Conservation (phyloP, 2,797 vertebrate species). For the Perdix hodgsoniae region DNA sequence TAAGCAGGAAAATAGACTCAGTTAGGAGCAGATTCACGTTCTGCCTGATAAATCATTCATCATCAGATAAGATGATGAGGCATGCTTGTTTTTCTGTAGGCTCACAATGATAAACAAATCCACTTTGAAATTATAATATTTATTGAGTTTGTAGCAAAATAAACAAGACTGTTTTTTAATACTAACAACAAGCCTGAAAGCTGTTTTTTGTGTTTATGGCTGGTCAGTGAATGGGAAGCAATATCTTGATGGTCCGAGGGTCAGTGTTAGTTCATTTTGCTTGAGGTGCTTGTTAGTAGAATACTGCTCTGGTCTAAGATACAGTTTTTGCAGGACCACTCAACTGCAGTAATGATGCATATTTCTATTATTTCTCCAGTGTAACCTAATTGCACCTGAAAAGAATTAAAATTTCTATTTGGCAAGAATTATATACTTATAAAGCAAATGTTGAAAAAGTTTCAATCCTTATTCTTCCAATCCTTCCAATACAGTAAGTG, state of each 20-base stretch:
- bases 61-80: slow-evolving; percentile 68
- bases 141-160: slow-evolving; percentile 71
- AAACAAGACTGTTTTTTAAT: slow-evolving; percentile 60
- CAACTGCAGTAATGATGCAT: neutral
- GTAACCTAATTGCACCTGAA: slow-evolving; percentile 32
- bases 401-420: slow-evolving; percentile 63
- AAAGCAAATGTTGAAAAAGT: slow-evolving; percentile 51
- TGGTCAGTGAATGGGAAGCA: slow-evolving; percentile 8
- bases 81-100: slow-evolving; percentile 62
- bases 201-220: slow-evolving; percentile 38
- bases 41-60: slow-evolving; percentile 78
- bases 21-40: slow-evolving; percentile 73
- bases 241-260: neutral
- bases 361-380: neutral
- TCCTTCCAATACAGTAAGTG: slow-evolving; percentile 25
- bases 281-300: slow-evolving; percentile 50
- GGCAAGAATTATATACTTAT: slow-evolving; percentile 63
- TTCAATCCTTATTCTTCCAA: neutral
- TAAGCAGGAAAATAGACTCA: slow-evolving; percentile 79
- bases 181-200: slow-evolving; percentile 26
- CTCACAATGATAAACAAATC: slow-evolving; percentile 69
- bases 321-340: slow-evolving; percentile 17
- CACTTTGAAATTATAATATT: slow-evolving; percentile 66
- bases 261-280: slow-evolving; percentile 19
- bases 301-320: slow-evolving; percentile 8